Conservation (phyloP, 2,888 invertebrate species). For the Epinotia brunnichana region DNA sequence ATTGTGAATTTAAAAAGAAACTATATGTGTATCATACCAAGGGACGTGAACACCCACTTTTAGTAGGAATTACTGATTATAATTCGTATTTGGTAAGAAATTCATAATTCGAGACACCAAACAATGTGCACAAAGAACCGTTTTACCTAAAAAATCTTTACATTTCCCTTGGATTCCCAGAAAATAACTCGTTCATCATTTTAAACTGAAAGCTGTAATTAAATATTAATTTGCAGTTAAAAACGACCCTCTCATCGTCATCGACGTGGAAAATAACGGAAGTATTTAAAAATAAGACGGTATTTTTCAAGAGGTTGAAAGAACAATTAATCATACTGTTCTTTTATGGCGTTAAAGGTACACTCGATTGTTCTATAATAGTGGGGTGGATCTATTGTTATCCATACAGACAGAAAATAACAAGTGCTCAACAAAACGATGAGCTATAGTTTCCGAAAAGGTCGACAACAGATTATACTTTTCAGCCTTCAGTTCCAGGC, state of each 20-base stretch:
- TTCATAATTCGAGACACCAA: background rate
- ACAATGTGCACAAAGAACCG: background rate
- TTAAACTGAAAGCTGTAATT: constrained; percentile 70
- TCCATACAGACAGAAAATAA: constrained; percentile 53
- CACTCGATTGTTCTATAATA: constrained; percentile 77
- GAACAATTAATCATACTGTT: constrained; percentile 81
- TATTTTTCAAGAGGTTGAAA: constrained; percentile 81
- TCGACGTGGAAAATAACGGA: constrained; percentile 82
- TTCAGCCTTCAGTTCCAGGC: constrained; percentile 55
- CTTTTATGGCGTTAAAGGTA: constrained; percentile 80
- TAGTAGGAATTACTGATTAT: too few species aligned
- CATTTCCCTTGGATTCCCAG: constrained; percentile 48
- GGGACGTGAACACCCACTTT: too few species aligned
- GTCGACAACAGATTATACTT: constrained; percentile 57
- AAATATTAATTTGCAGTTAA: constrained; percentile 79
- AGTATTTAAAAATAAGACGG: constrained; percentile 81
- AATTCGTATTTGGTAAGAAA: too few species aligned
- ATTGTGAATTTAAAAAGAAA: too few species aligned
- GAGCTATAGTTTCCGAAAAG: constrained; percentile 53
- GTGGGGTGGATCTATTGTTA: constrained; percentile 73
- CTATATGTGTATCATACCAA: too few species aligned
- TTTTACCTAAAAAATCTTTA: constrained; percentile 21
- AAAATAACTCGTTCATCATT: constrained; percentile 60
- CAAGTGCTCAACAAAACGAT: constrained; percentile 47
- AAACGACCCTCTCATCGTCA: constrained; percentile 77